Conservation (phyloP, 2,888 invertebrate genomes). For the Clostera curtula region DNA sequence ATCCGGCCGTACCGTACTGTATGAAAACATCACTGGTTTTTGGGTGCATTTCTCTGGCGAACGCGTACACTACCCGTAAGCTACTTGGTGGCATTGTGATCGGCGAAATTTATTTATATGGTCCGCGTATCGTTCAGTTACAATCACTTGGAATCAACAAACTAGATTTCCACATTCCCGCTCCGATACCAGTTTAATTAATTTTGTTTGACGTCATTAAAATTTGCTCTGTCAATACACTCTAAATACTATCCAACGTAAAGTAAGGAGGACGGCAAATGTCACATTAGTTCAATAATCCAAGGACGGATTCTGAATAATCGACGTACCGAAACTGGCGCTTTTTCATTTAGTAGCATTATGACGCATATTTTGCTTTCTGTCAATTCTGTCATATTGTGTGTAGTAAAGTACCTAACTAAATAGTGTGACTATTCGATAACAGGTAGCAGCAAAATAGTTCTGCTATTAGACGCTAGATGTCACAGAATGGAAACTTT, state of each 20-base stretch:
- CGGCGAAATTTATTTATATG: constrained; percentile 62
- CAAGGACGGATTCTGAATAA: too few species aligned
- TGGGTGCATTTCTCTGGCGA: constrained; percentile 85
- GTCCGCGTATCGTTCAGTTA: constrained; percentile 49
- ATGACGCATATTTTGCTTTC: background rate
- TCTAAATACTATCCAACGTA: constrained; percentile 14
- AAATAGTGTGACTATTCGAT: constrained; percentile 17
- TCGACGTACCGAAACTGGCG: too few species aligned
- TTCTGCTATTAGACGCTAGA: constrained; percentile 11
- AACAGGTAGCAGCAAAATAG: constrained; percentile 24
- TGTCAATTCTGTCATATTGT: constrained; percentile 10
- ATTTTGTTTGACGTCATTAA: constrained; percentile 33
- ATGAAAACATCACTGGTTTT: constrained; percentile 79
- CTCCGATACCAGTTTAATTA: constrained; percentile 38
- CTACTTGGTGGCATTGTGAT: constrained; percentile 72
- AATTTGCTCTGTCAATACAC: constrained; percentile 28
- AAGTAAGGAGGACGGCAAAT: constrained; percentile 6
- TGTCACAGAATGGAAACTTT: constrained; percentile 3
- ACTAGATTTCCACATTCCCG: constrained; percentile 68
- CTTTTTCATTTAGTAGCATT: constrained; percentile 12
- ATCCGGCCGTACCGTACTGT: constrained; percentile 90
- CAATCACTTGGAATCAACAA: constrained; percentile 69
- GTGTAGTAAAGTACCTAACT: background rate
- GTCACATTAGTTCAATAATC: too few species aligned
- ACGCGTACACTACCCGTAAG: constrained; percentile 82